Conservation (phyloP, 2,888 invertebrate genomes). For the Smittia sp. region DNA sequence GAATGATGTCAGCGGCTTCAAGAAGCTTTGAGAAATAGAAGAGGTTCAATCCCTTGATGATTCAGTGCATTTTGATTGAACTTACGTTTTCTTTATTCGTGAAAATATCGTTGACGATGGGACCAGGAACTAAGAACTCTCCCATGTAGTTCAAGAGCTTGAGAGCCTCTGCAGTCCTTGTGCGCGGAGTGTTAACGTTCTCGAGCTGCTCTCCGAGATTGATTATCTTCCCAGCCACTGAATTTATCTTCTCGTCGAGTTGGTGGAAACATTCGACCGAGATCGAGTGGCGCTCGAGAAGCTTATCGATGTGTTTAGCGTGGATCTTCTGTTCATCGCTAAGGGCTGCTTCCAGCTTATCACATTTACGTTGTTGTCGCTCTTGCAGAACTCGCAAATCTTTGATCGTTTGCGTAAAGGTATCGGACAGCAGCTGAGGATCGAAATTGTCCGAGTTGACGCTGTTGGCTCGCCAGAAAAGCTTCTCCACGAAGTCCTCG, state of each 20-base stretch:
- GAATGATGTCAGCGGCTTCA: conserved; percentile 96
- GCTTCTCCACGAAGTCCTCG: conserved; percentile 93
- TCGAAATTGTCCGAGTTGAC: conserved; percentile 75
- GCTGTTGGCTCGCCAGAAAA: conserved; percentile 90
- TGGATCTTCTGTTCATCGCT: conserved; percentile 84
- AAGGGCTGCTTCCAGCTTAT: conserved; percentile 74
- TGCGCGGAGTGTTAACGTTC: conserved; percentile 90
- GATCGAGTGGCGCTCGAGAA: conserved; percentile 83
- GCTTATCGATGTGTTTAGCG: conserved; percentile 73
- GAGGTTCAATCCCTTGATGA: not conserved
- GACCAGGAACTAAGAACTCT: conserved; percentile 85
- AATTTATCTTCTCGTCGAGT: conserved; percentile 92
- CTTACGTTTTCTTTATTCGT: conserved; percentile 75
- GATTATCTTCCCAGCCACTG: conserved; percentile 94
- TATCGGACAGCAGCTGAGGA: conserved; percentile 82
- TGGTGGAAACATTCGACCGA: conserved; percentile 87
- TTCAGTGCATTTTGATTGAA: not conserved
- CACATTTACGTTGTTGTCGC: conserved; percentile 80
- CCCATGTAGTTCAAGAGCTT: conserved; percentile 87
- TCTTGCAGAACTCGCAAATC: conserved; percentile 75
- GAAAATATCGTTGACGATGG: conserved; percentile 80
- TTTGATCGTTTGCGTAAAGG: conserved; percentile 90
- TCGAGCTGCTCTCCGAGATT: conserved; percentile 98
- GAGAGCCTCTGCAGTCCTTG: conserved; percentile 92
- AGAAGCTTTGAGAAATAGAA: conserved; percentile 62